Base-by-base conservation (phyloP, 2,888 invertebrate species). In the Drosophila eohydei region DNA sequence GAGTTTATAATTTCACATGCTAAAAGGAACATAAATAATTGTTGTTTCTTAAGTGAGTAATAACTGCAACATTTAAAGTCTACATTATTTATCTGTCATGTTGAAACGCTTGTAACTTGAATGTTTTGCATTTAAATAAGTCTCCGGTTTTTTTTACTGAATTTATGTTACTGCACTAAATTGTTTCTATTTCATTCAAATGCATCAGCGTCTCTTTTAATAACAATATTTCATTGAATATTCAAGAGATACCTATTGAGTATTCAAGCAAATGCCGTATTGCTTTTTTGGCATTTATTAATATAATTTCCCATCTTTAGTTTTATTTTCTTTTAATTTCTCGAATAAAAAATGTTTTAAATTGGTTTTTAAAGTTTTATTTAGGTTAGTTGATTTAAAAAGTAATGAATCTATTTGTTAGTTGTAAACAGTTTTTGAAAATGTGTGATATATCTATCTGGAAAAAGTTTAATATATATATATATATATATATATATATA, bases 231-330 rank as follows among this genome's bases (percentile, higher is more conserved):
- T 36, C 36, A 52, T 26, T 52, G 36, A 52, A 38, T 52, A 52
- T 52, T 52, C 26, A 52, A 36, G 16, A 32, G 48, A 50, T 16
- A 16, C 32, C 4, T 48, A 50, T 50, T 50, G 48, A 50, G 48
- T 50, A 50, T 50, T 50, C 48, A 50, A 48, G 48, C 30, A 9
- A 50, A 50, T 30, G 48, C 48, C 48, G 11, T 50, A 11, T 16
- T 32, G 16, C 16, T 32, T 50, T 50, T n/a, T 46, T 46, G 28
- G 14, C 28, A 28, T 28, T 48, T 32, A 32, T 3, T 3, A 11
- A 2, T 16, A 30, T 32, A 3, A 16, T 50, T 50, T 50, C 32
- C 11, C 48, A 50, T 50, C 30, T 4, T 0, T 5, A 30, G 5
- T 6, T 48, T 48, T 21, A 43, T 11, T 43, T 43, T 16, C 4